Evolutionary conservation across 2,888 invertebrate species (phyloP), one percentile per base, ranked within the genome.

Genomic region (Neoitamus cyanurus): DNA sequence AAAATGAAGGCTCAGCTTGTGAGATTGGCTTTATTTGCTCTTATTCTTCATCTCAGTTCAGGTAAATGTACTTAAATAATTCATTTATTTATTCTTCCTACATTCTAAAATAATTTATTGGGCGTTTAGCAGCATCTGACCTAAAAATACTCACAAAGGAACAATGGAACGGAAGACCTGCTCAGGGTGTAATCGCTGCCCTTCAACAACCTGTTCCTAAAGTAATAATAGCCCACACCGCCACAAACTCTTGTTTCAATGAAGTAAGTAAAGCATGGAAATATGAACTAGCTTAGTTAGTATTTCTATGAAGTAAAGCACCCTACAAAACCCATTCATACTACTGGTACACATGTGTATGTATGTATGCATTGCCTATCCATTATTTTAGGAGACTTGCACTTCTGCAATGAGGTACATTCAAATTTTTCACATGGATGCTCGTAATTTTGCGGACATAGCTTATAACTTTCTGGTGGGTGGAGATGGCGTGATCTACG

Each of bases 401-500:
- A 7, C 48, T 20, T 48, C 6, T n/a, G 15, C 7, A n/a, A 20
- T 15, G n/a, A 48, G 48, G 2, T 7, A 0, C 6, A 15, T 48
- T 20, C 48, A 48, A 48, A 7, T 0, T 48, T 48, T 20, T 20
- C 48, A 48, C 1, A 48, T 20, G 48, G 48, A 48, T 3, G 3
- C 6, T 20, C 5, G 20, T 4, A 11, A 70, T 4, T 70, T 31
- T 34, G 11, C 9, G 1, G 70, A 70, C 3, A 95, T 96, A 30
- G 94, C 92, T 0, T 96, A 95, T 89, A 97, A 95, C 89, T 97
- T 96, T 87, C 90, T 97, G 1, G 93, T 97, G 1, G 96, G 96
- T 0, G 96, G 96, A 3, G 96, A 96, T 88, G 96, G 96, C 0
- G 92, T 93, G 9, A 94, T 94, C 0, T 96, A 96, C 89, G 93